Conservation (phyloP, 2,113 vertebrate genomes). For the Lampris megalopsis region DNA sequence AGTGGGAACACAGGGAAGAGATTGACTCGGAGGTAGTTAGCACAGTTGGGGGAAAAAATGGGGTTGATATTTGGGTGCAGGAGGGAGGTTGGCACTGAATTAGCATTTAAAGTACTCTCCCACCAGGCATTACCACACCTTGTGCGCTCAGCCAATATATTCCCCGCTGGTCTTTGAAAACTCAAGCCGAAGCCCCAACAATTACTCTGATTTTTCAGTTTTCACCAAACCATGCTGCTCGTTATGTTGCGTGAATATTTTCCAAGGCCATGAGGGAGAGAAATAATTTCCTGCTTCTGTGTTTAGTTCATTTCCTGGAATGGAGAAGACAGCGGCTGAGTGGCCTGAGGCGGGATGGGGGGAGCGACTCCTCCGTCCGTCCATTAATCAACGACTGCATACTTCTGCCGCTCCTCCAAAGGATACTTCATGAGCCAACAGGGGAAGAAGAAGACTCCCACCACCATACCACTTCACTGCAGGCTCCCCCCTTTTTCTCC, state of each 20-base stretch:
- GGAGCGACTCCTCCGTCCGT: background rate
- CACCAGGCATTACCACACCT: conserved; percentile 75
- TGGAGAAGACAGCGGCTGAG: background rate
- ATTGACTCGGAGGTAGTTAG: conserved; percentile 69
- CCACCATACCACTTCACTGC: too few species aligned
- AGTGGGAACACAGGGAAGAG: conserved; percentile 57
- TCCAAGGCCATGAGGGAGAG: conserved; percentile 26
- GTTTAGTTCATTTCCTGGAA: conserved; percentile 20
- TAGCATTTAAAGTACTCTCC: conserved; percentile 82
- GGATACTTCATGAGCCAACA: background rate
- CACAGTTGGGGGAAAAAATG: conserved; percentile 28
- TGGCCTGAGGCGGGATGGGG: too few species aligned
- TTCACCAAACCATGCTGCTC: conserved; percentile 18
- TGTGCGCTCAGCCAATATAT: conserved; percentile 70
- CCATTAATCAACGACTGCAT: background rate
- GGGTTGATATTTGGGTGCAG: conserved; percentile 30
- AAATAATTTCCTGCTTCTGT: conserved; percentile 28
- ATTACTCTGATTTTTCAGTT: conserved; percentile 36
- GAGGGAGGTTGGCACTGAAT: conserved; percentile 58
- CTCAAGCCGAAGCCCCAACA: conserved; percentile 29
- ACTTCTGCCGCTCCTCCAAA: too few species aligned
- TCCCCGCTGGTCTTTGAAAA: conserved; percentile 62
- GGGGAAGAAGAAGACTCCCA: too few species aligned
- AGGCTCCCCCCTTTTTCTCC: too few species aligned
- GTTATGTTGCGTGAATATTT: conserved; percentile 9